Base-by-base conservation (phyloP, 2,888 invertebrate genomes). In the Pristionchus fissidentatus region DNA sequence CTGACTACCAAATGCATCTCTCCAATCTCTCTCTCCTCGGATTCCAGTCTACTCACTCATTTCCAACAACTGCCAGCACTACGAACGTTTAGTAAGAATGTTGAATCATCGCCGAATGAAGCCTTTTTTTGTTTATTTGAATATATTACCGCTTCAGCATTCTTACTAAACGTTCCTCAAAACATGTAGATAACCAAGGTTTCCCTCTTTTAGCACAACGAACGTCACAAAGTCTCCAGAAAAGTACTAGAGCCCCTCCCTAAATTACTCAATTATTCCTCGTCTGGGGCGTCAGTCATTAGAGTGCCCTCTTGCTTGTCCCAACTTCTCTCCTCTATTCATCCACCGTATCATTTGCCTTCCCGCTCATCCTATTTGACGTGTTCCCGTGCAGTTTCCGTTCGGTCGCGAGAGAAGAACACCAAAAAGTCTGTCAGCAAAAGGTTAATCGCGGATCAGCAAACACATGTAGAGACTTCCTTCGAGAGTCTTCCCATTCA, bases 381-480 rank as follows among this genome's bases (percentile, higher is more conserved):
- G 38, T 55, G 57, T 79, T 41, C 49, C 29, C 41, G 15, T 62
- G 38, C 57, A 55, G 55, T 79, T 57, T 79, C 46, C 60, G 41
- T 55, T 79, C 26, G 26, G 26, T 55, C 19, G 7, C 13, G 13
- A 41, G 13, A 26, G n/a, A n/a, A 41, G 49, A 77, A 49, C 75
- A 49, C 55, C 79, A 79, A 79, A 79, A 79, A 79, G 55, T 55
- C 79, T 79, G 79, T 79, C 79, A 79, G 41, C 70, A 66, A 22
- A n/a, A 79, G 79, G 79, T 79, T 57, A 79, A 79, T 79, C 79
- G 55, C 79, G 32, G 75, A 46, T 77, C 29, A 26, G 22, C 75
- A 77, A 77, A 77, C 75, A 77, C 13, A n/a, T n/a, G n/a, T n/a
- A n/a, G n/a, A n/a, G n/a, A 35, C 70, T 35, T 41, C 70, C 70